These are phyloP conservation scores for Turritopsis rubra DNA, from an alignment of 30 jellyfish, hydroid and myxozoan species.

Conservation along the genomic window DNA sequence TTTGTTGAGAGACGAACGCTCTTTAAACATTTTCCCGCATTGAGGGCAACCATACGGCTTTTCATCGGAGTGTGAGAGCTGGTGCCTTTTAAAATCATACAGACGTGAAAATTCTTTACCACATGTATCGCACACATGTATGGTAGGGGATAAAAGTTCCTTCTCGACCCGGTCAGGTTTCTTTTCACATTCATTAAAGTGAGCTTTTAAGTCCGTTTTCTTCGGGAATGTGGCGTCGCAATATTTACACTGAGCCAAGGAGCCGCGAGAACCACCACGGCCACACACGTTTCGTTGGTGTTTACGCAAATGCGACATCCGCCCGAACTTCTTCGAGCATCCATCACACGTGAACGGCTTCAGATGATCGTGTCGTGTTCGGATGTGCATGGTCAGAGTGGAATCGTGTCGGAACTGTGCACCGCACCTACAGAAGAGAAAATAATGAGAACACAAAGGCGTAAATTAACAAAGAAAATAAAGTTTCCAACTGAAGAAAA, in stretches of 20 bases:
- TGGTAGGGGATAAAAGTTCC: conserved; percentile 54
- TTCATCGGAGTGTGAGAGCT: conserved; percentile 89
- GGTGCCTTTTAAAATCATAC: conserved; percentile 93
- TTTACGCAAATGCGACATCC: conserved; percentile 98
- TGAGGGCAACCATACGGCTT: conserved; percentile 85
- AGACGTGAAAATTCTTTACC: conserved; percentile 81
- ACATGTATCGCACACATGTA: conserved; percentile 71
- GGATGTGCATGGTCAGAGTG: conserved; percentile 95
- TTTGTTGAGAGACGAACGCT: conserved; percentile 79
- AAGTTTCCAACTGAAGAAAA: neutral
- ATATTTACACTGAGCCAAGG: conserved; percentile 65
- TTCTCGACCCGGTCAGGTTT: conserved; percentile 77
- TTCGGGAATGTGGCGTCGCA: conserved; percentile 71
- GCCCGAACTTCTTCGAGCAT: conserved; percentile 91
- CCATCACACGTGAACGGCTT: conserved; percentile 98
- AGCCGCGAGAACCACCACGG: conserved; percentile 53
- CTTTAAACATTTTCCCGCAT: conserved; percentile 88
- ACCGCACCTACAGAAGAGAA: conserved; percentile 57
- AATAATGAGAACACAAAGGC: neutral
- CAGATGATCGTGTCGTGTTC: conserved; percentile 97
- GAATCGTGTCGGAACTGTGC: conserved; percentile 97
- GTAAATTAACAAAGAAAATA: neutral
- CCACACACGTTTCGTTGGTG: conserved; percentile 98
- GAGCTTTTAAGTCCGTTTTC: conserved; percentile 73
- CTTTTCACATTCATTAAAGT: conserved; percentile 72